phyloP scores from a whole-genome alignment of 2,113 vertebrate genomes.

The Phylloscopus whistleri region DNA sequence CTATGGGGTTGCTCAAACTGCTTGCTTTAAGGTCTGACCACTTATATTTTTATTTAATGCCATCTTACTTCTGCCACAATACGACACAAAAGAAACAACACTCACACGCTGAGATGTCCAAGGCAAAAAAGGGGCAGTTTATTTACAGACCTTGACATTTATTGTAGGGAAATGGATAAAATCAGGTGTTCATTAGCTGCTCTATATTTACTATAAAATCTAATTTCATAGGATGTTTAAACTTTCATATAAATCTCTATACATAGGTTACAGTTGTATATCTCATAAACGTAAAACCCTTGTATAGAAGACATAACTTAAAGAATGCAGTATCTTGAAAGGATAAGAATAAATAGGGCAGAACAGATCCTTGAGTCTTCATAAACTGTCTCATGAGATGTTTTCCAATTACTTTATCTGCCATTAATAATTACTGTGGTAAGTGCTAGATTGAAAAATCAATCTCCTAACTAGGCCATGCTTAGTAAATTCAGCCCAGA shows the following conservation, averaged over 20 bases:
- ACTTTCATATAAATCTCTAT: not conserved
- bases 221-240: not conserved
- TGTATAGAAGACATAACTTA: not conserved
- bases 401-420: not conserved
- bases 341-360: not conserved
- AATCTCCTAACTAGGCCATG: not conserved
- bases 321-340: not conserved
- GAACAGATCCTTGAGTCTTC: not conserved
- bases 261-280: not conserved
- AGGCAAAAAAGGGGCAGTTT: too few relatives aligned
- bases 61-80: not conserved
- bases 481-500: not conserved
- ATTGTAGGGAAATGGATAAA: not conserved
- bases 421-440: not conserved
- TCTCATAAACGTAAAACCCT: not conserved
- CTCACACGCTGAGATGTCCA: too few relatives aligned
- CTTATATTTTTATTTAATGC: not conserved
- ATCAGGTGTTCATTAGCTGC: not conserved
- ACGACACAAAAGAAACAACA: too few relatives aligned
- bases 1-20: not conserved
- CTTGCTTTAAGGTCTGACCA: not conserved
- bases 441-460: not conserved
- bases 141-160: too few relatives aligned
- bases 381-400: not conserved
- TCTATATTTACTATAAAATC: not conserved